Evolutionary conservation across 2,113 vertebrate species (phyloP).

Genomic region (Marcusenius ussheri): DNA sequence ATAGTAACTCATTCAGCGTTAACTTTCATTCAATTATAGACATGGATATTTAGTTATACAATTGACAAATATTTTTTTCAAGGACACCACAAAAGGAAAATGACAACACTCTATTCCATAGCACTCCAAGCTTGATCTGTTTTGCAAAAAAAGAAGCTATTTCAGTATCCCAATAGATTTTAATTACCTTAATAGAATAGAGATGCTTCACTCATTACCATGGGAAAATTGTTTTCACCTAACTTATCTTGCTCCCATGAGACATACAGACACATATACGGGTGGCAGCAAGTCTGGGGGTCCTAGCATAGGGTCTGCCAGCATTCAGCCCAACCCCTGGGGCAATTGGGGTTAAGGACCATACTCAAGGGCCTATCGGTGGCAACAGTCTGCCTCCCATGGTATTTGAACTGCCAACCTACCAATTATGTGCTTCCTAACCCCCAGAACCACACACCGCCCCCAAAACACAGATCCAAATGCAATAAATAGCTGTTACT

Average conservation of each 20-base stretch:
- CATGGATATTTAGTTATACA: neutral
- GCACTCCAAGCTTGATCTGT: neutral
- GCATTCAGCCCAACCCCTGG: neutral
- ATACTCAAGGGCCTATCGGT: neutral
- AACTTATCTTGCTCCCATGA: neutral
- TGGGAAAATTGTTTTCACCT: neutral
- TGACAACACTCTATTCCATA: neutral
- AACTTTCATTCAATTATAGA: neutral
- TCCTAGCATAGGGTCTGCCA: neutral
- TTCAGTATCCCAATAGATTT: neutral
- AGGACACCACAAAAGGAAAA: neutral
- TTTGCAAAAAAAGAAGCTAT: neutral
- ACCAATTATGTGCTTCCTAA: neutral
- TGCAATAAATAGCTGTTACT: constrained; percentile 25
- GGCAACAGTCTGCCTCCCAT: neutral
- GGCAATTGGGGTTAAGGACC: neutral
- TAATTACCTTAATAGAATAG: neutral
- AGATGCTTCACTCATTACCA: neutral
- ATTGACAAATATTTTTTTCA: neutral
- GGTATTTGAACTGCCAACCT: neutral
- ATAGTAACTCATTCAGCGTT: neutral
- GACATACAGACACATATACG: neutral
- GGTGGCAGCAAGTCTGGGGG: neutral
- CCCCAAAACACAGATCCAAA: neutral
- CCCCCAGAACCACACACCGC: neutral